phyloP scores from a whole-genome alignment of 1,140 invertebrate genomes.

The Brachionus paranguensis region DNA sequence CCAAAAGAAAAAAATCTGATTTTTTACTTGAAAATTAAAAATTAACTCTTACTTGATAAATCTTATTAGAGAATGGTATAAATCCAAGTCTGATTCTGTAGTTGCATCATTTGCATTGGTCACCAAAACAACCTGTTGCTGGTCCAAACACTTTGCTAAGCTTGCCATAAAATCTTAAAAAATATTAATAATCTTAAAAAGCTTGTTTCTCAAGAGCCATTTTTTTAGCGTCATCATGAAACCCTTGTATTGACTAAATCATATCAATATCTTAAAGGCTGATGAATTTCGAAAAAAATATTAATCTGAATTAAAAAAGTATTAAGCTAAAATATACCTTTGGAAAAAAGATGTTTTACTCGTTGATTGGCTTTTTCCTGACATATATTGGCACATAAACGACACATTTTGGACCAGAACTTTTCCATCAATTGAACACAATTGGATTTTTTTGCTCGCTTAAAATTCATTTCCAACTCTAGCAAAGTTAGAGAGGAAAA shows the following conservation, averaged over 20 bases:
- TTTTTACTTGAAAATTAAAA: too few species aligned
- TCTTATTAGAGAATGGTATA: slow-evolving; percentile 20
- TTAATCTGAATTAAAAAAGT: neutral
- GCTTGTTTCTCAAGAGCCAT: neutral
- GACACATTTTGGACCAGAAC: slow-evolving; percentile 40
- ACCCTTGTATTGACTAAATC: neutral
- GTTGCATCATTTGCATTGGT: neutral
- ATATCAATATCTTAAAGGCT: neutral
- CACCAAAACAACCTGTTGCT: neutral
- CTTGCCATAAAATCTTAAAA: slow-evolving; percentile 27
- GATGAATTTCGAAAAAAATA: slow-evolving; percentile 5
- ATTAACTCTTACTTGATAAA: slow-evolving; percentile 15
- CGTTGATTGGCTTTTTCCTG: slow-evolving; percentile 19
- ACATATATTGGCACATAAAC: slow-evolving; percentile 6
- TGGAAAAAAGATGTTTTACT: neutral
- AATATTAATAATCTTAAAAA: neutral
- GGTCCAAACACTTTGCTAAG: neutral
- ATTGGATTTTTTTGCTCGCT: neutral
- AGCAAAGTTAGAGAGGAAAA: neutral
- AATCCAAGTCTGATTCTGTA: slow-evolving; percentile 9
- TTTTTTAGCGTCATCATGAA: neutral
- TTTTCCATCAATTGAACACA: slow-evolving; percentile 21
- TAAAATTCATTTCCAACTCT: slow-evolving; percentile 4
- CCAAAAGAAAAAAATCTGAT: too few species aligned
- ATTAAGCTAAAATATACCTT: slow-evolving; percentile 5